phyloP scores from a whole-genome alignment of 1,140 invertebrate genomes.

The Diplogasteroides magnus region DNA sequence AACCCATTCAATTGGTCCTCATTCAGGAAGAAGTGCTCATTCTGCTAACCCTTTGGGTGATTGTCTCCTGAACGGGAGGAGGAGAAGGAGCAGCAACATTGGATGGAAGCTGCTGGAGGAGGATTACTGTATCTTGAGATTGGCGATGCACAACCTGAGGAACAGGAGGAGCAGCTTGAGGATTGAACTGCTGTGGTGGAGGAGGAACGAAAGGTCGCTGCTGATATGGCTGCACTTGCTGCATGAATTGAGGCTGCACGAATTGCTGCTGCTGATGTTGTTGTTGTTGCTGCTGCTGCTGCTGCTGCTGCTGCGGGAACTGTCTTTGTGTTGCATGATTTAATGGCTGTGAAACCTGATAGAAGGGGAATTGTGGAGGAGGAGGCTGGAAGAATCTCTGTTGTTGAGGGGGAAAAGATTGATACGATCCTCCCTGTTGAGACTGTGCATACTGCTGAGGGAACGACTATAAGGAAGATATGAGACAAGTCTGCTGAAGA shows the following conservation, averaged over 20 bases:
- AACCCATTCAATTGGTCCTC: no score
- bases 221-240: neutral
- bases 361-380: slow-evolving; percentile 9
- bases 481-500: neutral
- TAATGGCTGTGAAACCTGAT: no score
- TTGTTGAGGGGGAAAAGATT: no score
- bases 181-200: slow-evolving; percentile 8
- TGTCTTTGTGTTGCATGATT: no score
- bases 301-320: slow-evolving; percentile 6
- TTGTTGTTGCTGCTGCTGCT: slow-evolving; percentile 7
- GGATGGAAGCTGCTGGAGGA: no score
- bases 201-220: slow-evolving; percentile 16
- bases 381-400: slow-evolving; percentile 2
- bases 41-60: no score
- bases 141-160: no score
- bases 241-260: neutral
- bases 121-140: no score
- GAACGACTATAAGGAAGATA: neutral
- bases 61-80: no score
- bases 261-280: slow-evolving; percentile 6
- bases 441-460: neutral
- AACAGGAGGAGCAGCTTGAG: slow-evolving; percentile 7
- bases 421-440: no score
- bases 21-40: no score
- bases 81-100: no score